A percentile compares a stretch with the other conserved stretches of the same genome.
These are phyloP conservation scores for Drosophila asahinai DNA, from an alignment of 1,140 invertebrate species.

Conservation along the genomic window DNA sequence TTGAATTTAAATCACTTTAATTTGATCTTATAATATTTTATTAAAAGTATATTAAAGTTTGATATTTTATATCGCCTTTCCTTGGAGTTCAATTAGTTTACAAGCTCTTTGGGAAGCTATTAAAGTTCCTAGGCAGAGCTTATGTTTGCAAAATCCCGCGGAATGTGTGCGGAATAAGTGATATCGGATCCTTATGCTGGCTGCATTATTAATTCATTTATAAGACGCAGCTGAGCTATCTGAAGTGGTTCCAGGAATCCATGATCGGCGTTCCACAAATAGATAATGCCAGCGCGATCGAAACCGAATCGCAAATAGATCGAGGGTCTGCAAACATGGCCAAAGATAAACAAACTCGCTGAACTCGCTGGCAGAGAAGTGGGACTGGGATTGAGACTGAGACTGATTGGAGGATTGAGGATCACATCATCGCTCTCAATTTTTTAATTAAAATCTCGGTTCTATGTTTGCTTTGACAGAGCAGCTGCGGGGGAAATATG, in stretches of 20 bases:
- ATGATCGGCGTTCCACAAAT: conserved; percentile 1
- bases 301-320: conserved; percentile 54
- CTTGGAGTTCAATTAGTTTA: too few species aligned
- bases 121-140: too few species aligned
- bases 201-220: neutral
- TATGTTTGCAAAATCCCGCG: neutral
- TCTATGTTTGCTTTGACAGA: conserved; percentile 42
- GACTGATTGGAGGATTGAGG: too few species aligned
- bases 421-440: neutral
- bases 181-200: neutral
- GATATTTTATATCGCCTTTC: too few species aligned
- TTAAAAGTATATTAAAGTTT: too few species aligned
- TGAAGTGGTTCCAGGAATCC: conserved; percentile 2
- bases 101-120: neutral
- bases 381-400: neutral
- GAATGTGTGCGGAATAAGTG: neutral
- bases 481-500: conserved; percentile 65
- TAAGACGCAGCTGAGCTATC: neutral
- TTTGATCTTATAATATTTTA: too few species aligned
- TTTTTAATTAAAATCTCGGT: conserved; percentile 33
- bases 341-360: conserved; percentile 37
- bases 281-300: conserved; percentile 28
- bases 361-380: neutral
- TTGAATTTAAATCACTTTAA: too few species aligned
- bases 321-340: conserved; percentile 41